Conservation (phyloP, 2,888 invertebrate genomes). For the Polietes domitor region DNA sequence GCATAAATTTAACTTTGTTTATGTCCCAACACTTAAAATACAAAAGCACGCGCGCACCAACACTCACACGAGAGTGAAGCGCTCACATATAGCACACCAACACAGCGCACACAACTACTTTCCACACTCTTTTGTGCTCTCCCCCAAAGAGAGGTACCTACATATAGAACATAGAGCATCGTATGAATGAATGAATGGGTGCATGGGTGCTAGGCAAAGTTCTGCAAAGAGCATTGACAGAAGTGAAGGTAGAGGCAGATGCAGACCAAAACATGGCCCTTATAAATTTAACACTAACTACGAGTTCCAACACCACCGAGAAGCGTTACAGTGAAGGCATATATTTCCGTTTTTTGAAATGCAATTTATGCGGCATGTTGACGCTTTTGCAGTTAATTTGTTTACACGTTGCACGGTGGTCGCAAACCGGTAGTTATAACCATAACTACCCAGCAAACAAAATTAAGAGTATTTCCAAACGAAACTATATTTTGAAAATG, state of each 20-base stretch:
- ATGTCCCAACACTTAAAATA: constrained; percentile 34
- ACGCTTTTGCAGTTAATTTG: constrained; percentile 26
- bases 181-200: background rate
- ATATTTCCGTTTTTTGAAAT: constrained; percentile 31
- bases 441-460: too few relatives aligned
- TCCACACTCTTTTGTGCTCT: background rate
- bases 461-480: too few relatives aligned
- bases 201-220: background rate
- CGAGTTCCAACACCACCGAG: background rate
- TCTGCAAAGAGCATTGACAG: background rate
- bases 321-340: background rate
- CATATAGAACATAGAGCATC: too few relatives aligned
- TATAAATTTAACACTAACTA: constrained; percentile 51
- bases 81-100: background rate
- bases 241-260: background rate
- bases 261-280: constrained; percentile 4
- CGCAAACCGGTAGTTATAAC: too few relatives aligned
- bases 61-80: background rate
- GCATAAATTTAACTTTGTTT: constrained; percentile 54
- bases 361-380: constrained; percentile 50
- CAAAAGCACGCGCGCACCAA: background rate
- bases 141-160: background rate
- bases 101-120: background rate
- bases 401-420: background rate
- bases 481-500: too few relatives aligned